These are phyloP conservation scores for Drosophila macrospina DNA, from an alignment of 2,888 invertebrate genomes.

Conservation along the genomic window DNA sequence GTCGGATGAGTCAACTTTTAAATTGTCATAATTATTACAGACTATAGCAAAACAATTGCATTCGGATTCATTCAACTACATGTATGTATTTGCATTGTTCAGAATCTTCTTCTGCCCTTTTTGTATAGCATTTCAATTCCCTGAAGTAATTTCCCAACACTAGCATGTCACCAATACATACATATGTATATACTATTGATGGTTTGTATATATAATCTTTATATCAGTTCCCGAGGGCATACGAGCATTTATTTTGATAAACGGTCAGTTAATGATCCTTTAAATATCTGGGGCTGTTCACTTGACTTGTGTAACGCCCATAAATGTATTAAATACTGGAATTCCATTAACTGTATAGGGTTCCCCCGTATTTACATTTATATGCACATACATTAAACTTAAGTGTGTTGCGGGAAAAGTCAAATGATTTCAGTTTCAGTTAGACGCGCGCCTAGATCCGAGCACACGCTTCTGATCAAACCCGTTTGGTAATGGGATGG, in stretches of 20 bases:
- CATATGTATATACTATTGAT: neutral
- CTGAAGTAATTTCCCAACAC: constrained; percentile 1
- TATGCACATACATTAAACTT: constrained; percentile 60
- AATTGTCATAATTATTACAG: constrained; percentile 23
- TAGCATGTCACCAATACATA: neutral
- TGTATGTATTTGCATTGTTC: neutral
- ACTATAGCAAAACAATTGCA: constrained; percentile 19
- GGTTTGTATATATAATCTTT: neutral
- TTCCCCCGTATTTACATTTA: constrained; percentile 46
- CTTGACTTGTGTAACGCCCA: constrained; percentile 44
- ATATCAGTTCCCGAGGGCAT: constrained; percentile 8
- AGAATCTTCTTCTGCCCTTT: neutral
- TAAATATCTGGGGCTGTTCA: constrained; percentile 37
- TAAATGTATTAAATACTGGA: constrained; percentile 39
- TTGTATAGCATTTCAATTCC: neutral
- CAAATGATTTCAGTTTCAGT: constrained; percentile 74
- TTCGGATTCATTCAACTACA: constrained; percentile 9
- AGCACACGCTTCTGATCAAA: constrained; percentile 71
- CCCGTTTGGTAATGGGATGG: constrained; percentile 74
- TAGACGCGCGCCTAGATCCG: constrained; percentile 54
- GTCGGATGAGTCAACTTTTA: constrained; percentile 35
- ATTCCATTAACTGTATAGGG: constrained; percentile 46
- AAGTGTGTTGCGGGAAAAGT: constrained; percentile 61
- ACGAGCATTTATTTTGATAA: constrained; percentile 30
- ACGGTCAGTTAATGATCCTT: constrained; percentile 69